Base-by-base conservation (phyloP, 2,797 vertebrate species). In the Euthynnus affinis region DNA sequence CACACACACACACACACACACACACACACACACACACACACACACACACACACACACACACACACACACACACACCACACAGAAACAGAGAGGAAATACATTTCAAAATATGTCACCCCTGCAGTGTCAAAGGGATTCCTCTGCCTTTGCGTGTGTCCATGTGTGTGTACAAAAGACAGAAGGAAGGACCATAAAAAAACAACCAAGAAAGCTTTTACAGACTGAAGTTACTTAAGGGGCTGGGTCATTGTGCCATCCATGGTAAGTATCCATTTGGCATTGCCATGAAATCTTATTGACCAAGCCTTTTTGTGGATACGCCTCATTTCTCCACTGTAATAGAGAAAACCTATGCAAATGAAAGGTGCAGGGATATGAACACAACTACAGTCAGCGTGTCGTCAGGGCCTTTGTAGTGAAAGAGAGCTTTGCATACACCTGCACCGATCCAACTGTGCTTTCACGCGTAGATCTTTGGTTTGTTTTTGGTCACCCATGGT, bases 261-360 rank as follows among this genome's bases (percentile, higher is more conserved):
- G 29, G 29, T 29, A 76, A 66, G 64, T 78, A 71, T 61, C 57
- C 29, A 81, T 71, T 71, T 62, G 53, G 29, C 23, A 2, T 56
- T 70, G 51, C 68, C 29, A 77, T 68, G 29, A 78, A 57, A 86
- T 22, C 60, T 37, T 53, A 76, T 25, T 68, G 76, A 74, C 37
- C 17, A 57, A 71, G 69, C 65, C 71, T 23, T 74, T 52, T 42
- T 49, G 3, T 20, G 40, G 63, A 46, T 74, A 17, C 63, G 69
- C 70, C 60, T 83, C 32, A 74, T 82, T 88, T 83, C 51, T 51
- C 13, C 17, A 12, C 46, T 69, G 27, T 72, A 82, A 83, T 82
- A 58, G 27, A 83, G 27, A 70, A 72, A 37, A 56, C 44, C 57
- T 22, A 74, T 80, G 61, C 22, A 76, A 72, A 79, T 55, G 17